phyloP scores from a whole-genome alignment of 1,140 invertebrate species.

The Nephotettix cincticeps region DNA sequence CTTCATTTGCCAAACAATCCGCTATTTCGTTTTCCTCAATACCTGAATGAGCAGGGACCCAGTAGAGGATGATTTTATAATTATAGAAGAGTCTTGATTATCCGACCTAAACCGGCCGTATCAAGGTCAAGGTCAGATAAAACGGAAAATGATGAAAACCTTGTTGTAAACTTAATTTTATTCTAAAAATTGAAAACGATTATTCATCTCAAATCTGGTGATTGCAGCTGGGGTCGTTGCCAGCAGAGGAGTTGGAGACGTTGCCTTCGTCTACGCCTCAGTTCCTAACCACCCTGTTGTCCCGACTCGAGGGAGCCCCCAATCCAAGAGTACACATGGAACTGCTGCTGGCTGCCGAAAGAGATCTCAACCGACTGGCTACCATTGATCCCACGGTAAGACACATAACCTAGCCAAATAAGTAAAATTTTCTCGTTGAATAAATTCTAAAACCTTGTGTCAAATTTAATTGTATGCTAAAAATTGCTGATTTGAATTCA shows the following conservation, averaged over 20 bases:
- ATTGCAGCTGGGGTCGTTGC: neutral
- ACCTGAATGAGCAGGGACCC: no score
- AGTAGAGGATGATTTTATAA: no score
- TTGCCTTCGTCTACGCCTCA: slow-evolving; percentile 47
- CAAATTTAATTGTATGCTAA: no score
- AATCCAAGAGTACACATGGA: slow-evolving; percentile 60
- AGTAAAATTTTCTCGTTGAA: no score
- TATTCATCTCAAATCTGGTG: neutral
- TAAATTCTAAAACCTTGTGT: no score
- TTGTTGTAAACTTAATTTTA: neutral
- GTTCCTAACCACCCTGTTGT: slow-evolving; percentile 70
- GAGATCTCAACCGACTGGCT: slow-evolving; percentile 60
- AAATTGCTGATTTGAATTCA: no score
- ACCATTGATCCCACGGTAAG: slow-evolving; percentile 27
- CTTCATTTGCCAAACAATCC: no score
- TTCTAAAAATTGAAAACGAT: neutral
- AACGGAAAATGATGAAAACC: no score
- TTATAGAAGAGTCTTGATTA: no score
- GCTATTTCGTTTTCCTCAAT: no score
- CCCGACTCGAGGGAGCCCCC: slow-evolving; percentile 66
- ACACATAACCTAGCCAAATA: no score
- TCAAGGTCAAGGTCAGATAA: neutral
- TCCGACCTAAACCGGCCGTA: neutral
- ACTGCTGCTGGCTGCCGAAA: slow-evolving; percentile 67
- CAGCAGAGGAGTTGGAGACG: slow-evolving; percentile 28